phyloP scores from a whole-genome alignment of 2,797 vertebrate species.

The Xyrichtys novacula region DNA sequence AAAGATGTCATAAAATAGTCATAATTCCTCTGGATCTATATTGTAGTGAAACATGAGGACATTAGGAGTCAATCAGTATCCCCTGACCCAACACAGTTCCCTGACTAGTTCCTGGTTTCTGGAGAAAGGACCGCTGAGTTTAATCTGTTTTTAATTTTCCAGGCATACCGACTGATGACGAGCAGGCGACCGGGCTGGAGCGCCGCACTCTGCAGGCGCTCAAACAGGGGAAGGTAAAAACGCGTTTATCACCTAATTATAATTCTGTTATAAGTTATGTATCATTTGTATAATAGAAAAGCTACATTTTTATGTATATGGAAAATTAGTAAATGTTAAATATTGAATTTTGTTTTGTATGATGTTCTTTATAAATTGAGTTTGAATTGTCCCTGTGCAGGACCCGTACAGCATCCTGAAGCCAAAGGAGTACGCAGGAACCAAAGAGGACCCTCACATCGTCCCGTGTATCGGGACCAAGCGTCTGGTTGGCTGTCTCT shows the following conservation, averaged over 20 bases:
- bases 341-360: not conserved
- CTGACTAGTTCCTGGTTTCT: no score
- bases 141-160: not conserved
- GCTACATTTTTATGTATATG: no score
- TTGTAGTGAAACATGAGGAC: no score
- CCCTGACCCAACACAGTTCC: no score
- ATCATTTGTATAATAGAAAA: no score
- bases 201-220: slow-evolving; percentile 76
- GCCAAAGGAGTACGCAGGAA: slow-evolving; percentile 75
- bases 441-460: slow-evolving; percentile 82
- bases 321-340: not conserved
- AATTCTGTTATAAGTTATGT: no score
- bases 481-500: slow-evolving; percentile 83
- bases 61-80: no score
- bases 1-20: no score
- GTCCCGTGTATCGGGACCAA: slow-evolving; percentile 76
- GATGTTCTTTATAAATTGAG: no score
- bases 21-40: no score
- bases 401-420: slow-evolving; percentile 80
- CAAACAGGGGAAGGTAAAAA: slow-evolving; percentile 82
- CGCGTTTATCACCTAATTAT: no score
- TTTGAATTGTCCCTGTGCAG: slow-evolving; percentile 43
- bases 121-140: no score
- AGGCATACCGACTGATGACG: slow-evolving; percentile 88
- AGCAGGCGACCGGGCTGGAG: slow-evolving; percentile 88